These are phyloP conservation scores for Siderastrea siderea DNA, from an alignment of 92 coral and sea anemone genomes.

Conservation along the genomic window DNA sequence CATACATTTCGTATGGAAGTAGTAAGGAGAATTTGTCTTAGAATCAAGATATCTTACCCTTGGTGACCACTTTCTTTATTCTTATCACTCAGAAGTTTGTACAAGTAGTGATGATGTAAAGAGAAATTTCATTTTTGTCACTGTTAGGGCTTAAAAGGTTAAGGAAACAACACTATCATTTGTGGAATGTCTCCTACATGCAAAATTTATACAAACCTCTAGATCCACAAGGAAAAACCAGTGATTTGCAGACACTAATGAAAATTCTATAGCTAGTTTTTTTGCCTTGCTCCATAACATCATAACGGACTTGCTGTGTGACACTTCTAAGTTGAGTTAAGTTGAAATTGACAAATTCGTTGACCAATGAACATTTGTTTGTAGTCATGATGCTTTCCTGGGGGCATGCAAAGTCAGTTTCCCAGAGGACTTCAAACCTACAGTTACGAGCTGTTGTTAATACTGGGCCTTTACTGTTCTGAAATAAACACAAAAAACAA, in stretches of 20 bases:
- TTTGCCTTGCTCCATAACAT: conserved; percentile 12
- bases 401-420: conserved; percentile 93
- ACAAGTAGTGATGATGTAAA: too few relatives aligned
- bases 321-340: conserved; percentile 75
- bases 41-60: too few relatives aligned
- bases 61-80: too few relatives aligned
- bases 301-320: conserved; percentile 35
- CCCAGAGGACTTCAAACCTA: conserved; percentile 88
- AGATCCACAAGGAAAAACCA: conserved; percentile 68
- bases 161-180: neutral
- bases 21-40: too few relatives aligned
- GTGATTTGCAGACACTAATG: conserved; percentile 86
- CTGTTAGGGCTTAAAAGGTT: too few relatives aligned
- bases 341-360: conserved; percentile 88
- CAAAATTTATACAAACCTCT: conserved; percentile 55
- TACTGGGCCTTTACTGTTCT: conserved; percentile 92
- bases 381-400: conserved; percentile 60
- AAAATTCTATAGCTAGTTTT: conserved; percentile 53
- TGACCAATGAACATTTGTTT: conserved; percentile 73
- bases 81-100: too few relatives aligned
- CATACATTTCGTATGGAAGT: too few relatives aligned
- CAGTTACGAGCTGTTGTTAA: conserved; percentile 72
- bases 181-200: neutral
- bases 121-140: too few relatives aligned
- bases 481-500: neutral